Evolutionary conservation across 2,113 vertebrate species (phyloP).

Genomic region (Rhea pennata): DNA sequence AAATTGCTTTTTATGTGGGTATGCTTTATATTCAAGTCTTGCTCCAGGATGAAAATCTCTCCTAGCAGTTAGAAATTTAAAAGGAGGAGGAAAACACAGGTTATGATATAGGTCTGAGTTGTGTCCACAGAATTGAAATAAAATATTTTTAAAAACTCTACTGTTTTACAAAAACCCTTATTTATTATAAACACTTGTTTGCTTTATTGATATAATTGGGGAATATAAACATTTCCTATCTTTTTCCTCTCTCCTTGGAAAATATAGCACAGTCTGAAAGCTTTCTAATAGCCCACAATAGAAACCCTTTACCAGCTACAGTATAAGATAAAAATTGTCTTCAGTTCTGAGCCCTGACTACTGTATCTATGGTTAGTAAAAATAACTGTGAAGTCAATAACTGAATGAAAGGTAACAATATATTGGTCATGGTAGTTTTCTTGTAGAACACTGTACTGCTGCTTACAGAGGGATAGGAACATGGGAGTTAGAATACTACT

Average conservation of each 20-base stretch:
- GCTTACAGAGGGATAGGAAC: background rate
- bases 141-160: background rate
- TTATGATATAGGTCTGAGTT: background rate
- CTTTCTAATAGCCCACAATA: background rate
- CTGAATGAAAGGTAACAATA: background rate
- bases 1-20: conserved; percentile 2
- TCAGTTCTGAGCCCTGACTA: background rate
- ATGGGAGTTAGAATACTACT: background rate
- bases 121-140: background rate
- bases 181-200: background rate
- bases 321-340: background rate
- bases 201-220: background rate
- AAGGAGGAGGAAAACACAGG: background rate
- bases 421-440: background rate
- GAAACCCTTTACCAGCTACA: background rate
- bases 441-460: background rate
- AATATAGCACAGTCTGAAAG: background rate
- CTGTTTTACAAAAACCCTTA: background rate
- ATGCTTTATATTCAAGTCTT: conserved; percentile 30
- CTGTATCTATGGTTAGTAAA: background rate
- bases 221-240: background rate
- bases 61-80: background rate
- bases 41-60: background rate
- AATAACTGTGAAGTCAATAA: background rate
- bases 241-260: background rate